Evolutionary conservation across 37 sponge, comb jelly and placozoan genomes (phyloP).

Genomic region (Geodia barretti): DNA sequence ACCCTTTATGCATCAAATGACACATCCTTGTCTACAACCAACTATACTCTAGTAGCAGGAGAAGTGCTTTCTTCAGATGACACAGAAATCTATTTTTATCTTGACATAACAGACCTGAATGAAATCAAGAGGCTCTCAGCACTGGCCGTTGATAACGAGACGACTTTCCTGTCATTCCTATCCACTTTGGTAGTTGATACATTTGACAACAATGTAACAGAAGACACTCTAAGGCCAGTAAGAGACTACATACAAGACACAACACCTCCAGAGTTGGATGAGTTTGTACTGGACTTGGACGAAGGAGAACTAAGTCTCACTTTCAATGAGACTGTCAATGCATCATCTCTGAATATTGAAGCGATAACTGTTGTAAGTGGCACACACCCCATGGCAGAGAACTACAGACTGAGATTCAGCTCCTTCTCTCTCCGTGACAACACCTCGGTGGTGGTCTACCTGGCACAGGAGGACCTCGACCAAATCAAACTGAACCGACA

Average conservation of each 20-base stretch:
- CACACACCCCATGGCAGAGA: conserved; percentile 24
- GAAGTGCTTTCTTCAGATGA: conserved; percentile 54
- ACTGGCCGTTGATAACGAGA: conserved; percentile 52
- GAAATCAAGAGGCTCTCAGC: conserved; percentile 68
- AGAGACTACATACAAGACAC: conserved; percentile 38
- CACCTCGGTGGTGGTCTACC: conserved; percentile 36
- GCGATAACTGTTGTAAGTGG: conserved; percentile 50
- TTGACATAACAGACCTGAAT: conserved; percentile 60
- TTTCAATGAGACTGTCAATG: conserved; percentile 87
- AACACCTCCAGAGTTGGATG: conserved; percentile 61
- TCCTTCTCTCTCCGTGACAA: conserved; percentile 47
- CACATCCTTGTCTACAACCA: background rate
- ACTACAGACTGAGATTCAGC: conserved; percentile 45
- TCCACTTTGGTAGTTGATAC: conserved; percentile 62
- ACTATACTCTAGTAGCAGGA: conserved; percentile 48
- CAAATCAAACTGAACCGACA: conserved; percentile 52
- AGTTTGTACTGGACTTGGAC: conserved; percentile 67
- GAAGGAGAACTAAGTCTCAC: conserved; percentile 46
- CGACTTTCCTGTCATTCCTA: conserved; percentile 69
- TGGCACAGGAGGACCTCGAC: conserved; percentile 63
- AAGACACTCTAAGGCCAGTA: conserved; percentile 7
- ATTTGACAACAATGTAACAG: conserved; percentile 49
- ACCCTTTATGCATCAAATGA: conserved; percentile 46
- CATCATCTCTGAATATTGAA: conserved; percentile 45
- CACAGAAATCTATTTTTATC: conserved; percentile 40